Conservation (phyloP, 2,888 invertebrate genomes). For the Heteromyza rotundicornis region DNA sequence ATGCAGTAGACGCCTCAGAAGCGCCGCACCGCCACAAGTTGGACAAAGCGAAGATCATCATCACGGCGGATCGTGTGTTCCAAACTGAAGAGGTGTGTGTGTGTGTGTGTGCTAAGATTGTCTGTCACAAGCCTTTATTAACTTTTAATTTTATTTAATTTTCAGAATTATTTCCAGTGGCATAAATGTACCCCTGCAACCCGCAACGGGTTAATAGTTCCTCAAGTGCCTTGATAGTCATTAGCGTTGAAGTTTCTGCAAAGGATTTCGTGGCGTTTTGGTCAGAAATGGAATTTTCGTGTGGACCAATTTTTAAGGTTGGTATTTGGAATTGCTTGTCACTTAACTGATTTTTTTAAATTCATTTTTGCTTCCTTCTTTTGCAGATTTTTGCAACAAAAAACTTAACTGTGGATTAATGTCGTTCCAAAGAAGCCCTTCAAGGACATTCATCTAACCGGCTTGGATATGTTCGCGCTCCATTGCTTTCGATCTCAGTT, state of each 20-base stretch:
- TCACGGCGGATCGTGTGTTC: not conserved
- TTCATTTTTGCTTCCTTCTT: too few relatives aligned
- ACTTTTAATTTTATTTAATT: not conserved
- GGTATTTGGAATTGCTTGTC: too few relatives aligned
- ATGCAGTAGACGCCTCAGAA: not conserved
- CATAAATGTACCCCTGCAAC: conserved; percentile 30
- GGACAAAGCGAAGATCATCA: not conserved
- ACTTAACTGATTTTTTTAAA: too few relatives aligned
- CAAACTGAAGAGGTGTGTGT: not conserved
- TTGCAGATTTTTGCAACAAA: too few relatives aligned
- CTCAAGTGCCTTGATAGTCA: conserved; percentile 24
- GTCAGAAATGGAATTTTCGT: too few relatives aligned
- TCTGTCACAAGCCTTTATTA: conserved; percentile 18
- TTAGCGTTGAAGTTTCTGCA: not conserved
- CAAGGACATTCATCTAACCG: too few relatives aligned
- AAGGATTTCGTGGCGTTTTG: too few relatives aligned
- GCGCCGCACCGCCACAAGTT: not conserved
- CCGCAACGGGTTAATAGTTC: conserved; percentile 13
- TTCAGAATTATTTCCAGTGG: not conserved
- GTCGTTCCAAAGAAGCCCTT: too few relatives aligned
- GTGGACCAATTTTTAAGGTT: not conserved
- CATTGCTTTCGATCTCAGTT: not conserved
- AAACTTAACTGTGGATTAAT: too few relatives aligned
- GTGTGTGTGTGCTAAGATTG: conserved; percentile 31
- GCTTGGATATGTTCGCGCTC: too few relatives aligned